phyloP scores from a whole-genome alignment of 2,888 invertebrate genomes.

The Dexiosoma caninum region DNA sequence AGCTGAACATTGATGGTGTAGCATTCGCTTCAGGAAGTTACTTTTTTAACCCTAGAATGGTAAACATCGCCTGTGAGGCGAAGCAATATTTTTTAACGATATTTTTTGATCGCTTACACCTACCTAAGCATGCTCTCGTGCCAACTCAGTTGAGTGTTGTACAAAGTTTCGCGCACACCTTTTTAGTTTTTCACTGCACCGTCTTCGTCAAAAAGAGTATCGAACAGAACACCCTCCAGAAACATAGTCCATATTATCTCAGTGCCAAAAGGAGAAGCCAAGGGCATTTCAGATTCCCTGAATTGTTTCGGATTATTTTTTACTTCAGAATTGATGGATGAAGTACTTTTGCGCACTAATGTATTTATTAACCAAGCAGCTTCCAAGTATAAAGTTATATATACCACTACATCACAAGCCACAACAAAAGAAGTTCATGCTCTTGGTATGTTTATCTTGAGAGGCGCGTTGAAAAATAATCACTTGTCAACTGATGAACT shows the following conservation, averaged over 20 bases:
- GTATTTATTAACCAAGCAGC: conserved; percentile 39
- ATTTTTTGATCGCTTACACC: background rate
- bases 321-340: conserved; percentile 41
- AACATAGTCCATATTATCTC: background rate
- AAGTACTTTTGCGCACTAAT: conserved; percentile 39
- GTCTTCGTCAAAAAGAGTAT: background rate
- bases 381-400: conserved; percentile 7
- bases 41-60: too few relatives aligned
- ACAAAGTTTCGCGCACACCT: background rate
- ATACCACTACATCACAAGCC: background rate
- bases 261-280: background rate
- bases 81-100: background rate
- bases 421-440: background rate
- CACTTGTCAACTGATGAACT: conserved; percentile 28
- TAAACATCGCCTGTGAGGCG: background rate
- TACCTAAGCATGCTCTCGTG: too few relatives aligned
- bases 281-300: background rate
- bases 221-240: background rate
- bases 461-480: conserved; percentile 21
- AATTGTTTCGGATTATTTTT: conserved; percentile 9
- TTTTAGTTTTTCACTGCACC: background rate
- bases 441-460: conserved; percentile 12
- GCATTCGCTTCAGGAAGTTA: too few relatives aligned
- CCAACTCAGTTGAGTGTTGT: too few relatives aligned
- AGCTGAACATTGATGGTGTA: too few relatives aligned